Evolutionary conservation across 2,113 vertebrate species (phyloP).

Genomic region (Chaetodon auriga): DNA sequence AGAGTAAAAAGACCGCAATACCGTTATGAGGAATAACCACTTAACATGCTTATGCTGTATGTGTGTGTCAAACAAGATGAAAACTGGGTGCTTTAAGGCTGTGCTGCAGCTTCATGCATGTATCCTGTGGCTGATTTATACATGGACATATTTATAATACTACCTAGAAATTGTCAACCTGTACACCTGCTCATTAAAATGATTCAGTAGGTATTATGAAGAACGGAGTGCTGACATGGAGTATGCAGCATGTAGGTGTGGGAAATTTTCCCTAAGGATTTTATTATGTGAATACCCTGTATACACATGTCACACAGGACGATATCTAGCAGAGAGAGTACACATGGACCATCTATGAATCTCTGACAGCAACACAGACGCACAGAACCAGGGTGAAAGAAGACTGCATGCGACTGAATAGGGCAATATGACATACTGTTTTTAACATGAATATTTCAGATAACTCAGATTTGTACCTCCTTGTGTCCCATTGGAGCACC

Average conservation of each 20-base stretch:
- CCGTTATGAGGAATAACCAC: neutral
- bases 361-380: conserved; percentile 16
- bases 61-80: neutral
- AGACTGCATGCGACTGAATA: neutral
- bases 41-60: neutral
- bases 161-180: conserved; percentile 5
- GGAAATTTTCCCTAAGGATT: conserved; percentile 37
- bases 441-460: neutral
- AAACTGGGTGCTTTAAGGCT: neutral
- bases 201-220: conserved; percentile 35
- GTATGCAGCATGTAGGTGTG: neutral
- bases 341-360: conserved; percentile 17
- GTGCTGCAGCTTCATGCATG: neutral
- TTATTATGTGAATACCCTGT: conserved; percentile 15
- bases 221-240: conserved; percentile 15
- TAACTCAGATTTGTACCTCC: neutral
- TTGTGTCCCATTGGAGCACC: neutral
- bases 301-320: conserved; percentile 30
- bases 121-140: neutral
- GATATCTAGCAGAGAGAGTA: conserved; percentile 36
- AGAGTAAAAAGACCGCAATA: conserved; percentile 12
- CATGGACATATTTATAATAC: conserved; percentile 4
- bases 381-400: neutral
- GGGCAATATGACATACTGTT: neutral
- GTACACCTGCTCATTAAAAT: conserved; percentile 51